Conservation (phyloP, 2,797 vertebrate genomes). For the Tapera naevia region DNA sequence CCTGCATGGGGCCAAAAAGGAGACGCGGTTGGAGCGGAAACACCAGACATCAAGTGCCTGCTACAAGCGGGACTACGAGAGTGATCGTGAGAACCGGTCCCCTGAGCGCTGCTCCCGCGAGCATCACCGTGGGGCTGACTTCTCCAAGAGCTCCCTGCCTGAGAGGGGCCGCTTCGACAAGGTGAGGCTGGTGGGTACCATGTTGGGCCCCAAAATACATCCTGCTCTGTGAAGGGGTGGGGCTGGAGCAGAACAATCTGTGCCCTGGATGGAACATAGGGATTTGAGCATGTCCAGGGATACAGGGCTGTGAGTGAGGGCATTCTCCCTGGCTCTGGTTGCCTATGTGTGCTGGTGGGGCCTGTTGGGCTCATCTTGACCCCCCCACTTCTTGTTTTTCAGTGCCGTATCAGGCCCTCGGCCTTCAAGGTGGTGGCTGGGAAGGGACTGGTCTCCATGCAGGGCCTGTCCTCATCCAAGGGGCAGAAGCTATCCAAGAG, state of each 20-base stretch:
- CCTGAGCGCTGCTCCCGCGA: conserved; percentile 84
- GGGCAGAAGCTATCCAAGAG: conserved; percentile 90
- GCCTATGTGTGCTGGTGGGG: not conserved
- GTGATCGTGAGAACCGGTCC: conserved; percentile 79
- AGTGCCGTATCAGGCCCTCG: conserved; percentile 90
- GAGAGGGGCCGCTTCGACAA: conserved; percentile 85
- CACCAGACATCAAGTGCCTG: conserved; percentile 72
- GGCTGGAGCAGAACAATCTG: not conserved
- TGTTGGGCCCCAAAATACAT: accelerated
- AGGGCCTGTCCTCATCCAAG: conserved; percentile 88
- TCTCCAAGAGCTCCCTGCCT: conserved; percentile 92
- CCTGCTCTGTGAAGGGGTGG: accelerated
- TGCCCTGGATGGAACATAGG: not conserved
- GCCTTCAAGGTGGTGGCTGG: conserved; percentile 90
- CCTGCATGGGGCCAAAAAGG: conserved; percentile 92
- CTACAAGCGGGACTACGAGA: conserved; percentile 81
- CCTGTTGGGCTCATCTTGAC: not conserved
- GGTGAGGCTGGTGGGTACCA: conserved; percentile 50
- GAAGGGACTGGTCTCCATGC: conserved; percentile 95
- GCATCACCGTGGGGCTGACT: conserved; percentile 86
- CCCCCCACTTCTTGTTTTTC: conserved; percentile 10
- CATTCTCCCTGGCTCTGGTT: not conserved
- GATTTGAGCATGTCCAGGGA: not conserved
- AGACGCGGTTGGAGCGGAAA: conserved; percentile 81
- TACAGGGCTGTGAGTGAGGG: accelerated